These are phyloP conservation scores for Artemia franciscana DNA, from an alignment of 1,140 invertebrate genomes.

Conservation along the genomic window DNA sequence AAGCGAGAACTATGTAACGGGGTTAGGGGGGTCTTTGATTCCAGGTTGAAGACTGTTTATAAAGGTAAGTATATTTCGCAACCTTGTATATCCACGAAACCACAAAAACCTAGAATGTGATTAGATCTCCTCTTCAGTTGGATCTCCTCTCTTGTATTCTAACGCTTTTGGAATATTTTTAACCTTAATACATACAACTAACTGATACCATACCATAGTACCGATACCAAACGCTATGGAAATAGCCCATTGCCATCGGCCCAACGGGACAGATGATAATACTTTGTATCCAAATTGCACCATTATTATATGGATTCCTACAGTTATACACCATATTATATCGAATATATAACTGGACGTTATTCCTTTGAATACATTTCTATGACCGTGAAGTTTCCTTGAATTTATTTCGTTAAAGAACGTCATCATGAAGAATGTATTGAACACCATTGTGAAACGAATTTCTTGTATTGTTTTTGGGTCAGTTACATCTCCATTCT, in stretches of 20 bases:
- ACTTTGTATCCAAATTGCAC: constrained; percentile 34
- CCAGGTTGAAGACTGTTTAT: too few species aligned
- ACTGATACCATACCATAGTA: constrained; percentile 37
- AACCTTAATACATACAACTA: constrained; percentile 34
- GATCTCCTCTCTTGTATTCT: too few species aligned
- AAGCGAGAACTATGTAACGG: too few species aligned
- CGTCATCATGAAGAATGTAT: constrained; percentile 47
- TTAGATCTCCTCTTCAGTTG: too few species aligned
- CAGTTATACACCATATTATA: constrained; percentile 33
- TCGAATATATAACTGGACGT: constrained; percentile 36
- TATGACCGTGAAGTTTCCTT: constrained; percentile 40
- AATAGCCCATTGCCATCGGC: constrained; percentile 37
- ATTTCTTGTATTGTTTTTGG: constrained; percentile 26
- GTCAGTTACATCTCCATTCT: constrained; percentile 22
- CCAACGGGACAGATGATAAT: constrained; percentile 30
- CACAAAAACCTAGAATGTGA: too few species aligned
- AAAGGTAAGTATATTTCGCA: too few species aligned
- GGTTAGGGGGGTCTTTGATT: too few species aligned
- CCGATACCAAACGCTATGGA: constrained; percentile 36
- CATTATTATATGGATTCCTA: constrained; percentile 33
- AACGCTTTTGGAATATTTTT: constrained; percentile 9
- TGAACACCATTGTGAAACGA: constrained; percentile 46
- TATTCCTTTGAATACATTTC: constrained; percentile 36
- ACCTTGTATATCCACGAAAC: too few species aligned
- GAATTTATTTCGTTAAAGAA: constrained; percentile 45